Evolutionary conservation across 2,888 invertebrate species (phyloP).

Genomic region (Pseudococcus viburni): DNA sequence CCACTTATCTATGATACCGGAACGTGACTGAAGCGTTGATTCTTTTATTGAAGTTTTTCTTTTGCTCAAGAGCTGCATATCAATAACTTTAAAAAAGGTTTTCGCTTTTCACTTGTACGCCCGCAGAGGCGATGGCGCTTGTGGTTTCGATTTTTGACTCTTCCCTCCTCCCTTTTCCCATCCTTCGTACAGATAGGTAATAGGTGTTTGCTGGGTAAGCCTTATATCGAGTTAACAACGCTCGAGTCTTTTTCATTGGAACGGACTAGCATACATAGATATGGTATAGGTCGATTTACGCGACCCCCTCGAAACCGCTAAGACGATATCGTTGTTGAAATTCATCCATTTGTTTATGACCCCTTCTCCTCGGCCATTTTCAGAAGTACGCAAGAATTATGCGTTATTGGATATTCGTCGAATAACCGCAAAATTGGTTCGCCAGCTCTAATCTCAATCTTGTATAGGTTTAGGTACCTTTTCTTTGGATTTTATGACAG

Average conservation of each 20-base stretch:
- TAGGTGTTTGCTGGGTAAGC: neutral
- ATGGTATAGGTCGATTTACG: too few species aligned
- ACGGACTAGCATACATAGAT: too few species aligned
- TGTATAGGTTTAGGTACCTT: neutral
- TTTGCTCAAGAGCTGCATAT: conserved; percentile 49
- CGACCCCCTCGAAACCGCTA: too few species aligned
- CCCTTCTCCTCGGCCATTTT: too few species aligned
- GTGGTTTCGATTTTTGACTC: neutral
- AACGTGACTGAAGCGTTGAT: conserved; percentile 55
- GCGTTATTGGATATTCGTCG: too few species aligned
- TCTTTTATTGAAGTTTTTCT: conserved; percentile 55
- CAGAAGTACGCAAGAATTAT: too few species aligned
- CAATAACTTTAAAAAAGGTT: conserved; percentile 34
- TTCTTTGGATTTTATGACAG: neutral
- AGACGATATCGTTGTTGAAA: too few species aligned
- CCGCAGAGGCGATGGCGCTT: neutral
- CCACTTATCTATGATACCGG: conserved; percentile 55
- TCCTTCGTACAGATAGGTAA: neutral
- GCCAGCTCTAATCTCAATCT: too few species aligned
- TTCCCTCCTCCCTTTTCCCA: neutral
- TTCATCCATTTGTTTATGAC: too few species aligned
- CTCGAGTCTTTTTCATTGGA: too few species aligned
- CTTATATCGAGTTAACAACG: neutral
- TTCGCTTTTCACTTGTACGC: conserved; percentile 9
- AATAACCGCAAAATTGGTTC: neutral